Conservation (phyloP, 1,140 invertebrate species). For the Drosophila sturtevanti region DNA sequence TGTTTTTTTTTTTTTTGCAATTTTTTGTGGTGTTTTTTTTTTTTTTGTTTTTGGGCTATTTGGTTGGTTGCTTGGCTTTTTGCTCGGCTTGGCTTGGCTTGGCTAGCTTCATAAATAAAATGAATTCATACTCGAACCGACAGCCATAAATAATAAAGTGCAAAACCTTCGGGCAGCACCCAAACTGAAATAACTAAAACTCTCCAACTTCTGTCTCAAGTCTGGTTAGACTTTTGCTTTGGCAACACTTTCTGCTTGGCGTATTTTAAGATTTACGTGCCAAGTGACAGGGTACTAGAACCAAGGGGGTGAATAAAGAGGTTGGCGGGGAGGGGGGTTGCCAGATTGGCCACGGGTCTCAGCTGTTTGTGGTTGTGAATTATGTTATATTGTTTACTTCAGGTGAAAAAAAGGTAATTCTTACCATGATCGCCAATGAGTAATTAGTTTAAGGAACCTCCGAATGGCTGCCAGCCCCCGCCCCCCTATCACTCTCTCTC, state of each 20-base stretch:
- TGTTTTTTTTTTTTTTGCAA: neutral
- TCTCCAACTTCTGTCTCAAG: conserved; percentile 17
- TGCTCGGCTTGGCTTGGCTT: conserved; percentile 18
- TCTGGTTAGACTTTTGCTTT: conserved; percentile 18
- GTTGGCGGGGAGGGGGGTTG: neutral
- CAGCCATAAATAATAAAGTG: conserved; percentile 79
- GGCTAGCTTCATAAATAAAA: conserved; percentile 77
- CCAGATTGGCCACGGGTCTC: conserved; percentile 26
- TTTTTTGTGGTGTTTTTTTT: too few species aligned
- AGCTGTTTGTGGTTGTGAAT: conserved; percentile 68
- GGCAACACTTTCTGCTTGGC: conserved; percentile 72
- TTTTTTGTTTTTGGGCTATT: conserved; percentile 38
- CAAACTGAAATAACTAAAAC: conserved; percentile 22
- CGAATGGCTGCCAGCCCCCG: neutral
- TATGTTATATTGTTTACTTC: conserved; percentile 51
- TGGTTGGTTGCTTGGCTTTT: conserved; percentile 64
- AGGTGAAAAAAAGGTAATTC: neutral
- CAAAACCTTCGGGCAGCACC: conserved; percentile 38
- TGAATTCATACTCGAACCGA: conserved; percentile 75
- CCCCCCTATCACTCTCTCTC: neutral
- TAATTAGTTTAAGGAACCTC: conserved; percentile 12
- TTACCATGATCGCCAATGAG: conserved; percentile 8
- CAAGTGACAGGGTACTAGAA: conserved; percentile 50
- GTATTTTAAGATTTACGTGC: conserved; percentile 79
- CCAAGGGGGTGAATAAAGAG: conserved; percentile 2